Evolutionary conservation across 1,140 invertebrate genomes (phyloP), one percentile per base, ranked within the genome.

Genomic region (Drepana arcuata): DNA sequence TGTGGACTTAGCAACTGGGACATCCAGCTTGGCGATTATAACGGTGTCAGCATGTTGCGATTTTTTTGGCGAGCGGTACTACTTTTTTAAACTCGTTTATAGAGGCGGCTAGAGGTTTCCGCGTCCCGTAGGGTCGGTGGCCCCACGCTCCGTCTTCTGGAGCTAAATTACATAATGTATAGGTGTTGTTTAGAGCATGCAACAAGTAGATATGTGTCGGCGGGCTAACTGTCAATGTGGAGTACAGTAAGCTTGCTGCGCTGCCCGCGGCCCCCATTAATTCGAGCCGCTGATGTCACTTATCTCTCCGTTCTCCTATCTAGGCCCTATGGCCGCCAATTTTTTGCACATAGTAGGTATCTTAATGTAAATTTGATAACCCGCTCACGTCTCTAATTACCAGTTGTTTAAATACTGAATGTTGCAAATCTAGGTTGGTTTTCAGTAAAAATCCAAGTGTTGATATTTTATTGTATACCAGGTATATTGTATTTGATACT

Each of bases 81-180:
- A 80, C 81, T 81, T 84, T 81, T 81, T 77, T 81, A 84, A 84
- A 82, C 79, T 84, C 72, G 79, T 84, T 84, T 82, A 78, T 81
- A 82, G 78, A 81, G 58, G 57, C 78, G 68, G 66, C 77, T 82
- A 75, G 80, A 80, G 78, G 78, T 77, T 81, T 79, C 78, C 66
- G 75, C 77, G 70, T 74, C 78, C 73, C 77, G 67, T 75, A 84
- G 78, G 74, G 75, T 79, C 77, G 77, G 57, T 80, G 78, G 74
- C 77, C 75, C 60, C 74, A 68, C 58, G 50, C 47, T 64, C 50
- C 64, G 73, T 68, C 66, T 79, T 73, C 67, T 73, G 79, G 74
- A 80, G 56, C 58, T 80, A 84, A 83, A 83, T 84, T 84, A 84
- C 79, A 84, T 84, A 84, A 84, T 84, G 75, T 80, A 80, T 73